These are phyloP conservation scores for Cygnus buccinator DNA, from an alignment of 2,113 vertebrate genomes.

Conservation along the genomic window DNA sequence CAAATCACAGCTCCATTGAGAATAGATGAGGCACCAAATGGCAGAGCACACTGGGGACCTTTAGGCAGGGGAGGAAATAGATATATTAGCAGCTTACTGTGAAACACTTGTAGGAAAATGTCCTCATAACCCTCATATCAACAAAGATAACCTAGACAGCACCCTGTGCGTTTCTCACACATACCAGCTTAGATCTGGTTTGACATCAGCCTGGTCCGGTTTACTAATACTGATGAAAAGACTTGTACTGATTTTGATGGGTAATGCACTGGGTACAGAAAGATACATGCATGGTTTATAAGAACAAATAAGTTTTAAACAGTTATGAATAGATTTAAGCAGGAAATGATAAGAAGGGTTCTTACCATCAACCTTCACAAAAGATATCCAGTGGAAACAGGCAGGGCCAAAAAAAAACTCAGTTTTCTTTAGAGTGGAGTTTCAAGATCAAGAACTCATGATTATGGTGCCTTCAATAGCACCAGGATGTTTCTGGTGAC, in stretches of 20 bases:
- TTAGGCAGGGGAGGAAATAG: not conserved
- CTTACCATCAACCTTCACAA: not conserved
- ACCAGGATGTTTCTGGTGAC: not conserved
- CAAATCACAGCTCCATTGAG: slow-evolving; percentile 82
- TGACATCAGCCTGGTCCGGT: not conserved
- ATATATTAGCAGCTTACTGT: not conserved
- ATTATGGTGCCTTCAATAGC: not conserved
- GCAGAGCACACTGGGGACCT: slow-evolving; percentile 81
- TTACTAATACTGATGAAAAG: not conserved
- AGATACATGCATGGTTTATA: not conserved
- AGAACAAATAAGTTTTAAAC: not conserved
- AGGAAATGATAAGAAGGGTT: slow-evolving; percentile 9
- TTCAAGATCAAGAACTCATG: not conserved
- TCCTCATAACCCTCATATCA: fast-evolving
- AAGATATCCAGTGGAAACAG: not conserved
- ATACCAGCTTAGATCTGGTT: not conserved
- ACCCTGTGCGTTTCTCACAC: not conserved
- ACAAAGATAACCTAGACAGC: not conserved
- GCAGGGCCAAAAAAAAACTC: not conserved
- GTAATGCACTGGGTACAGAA: not conserved
- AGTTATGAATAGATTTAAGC: not conserved
- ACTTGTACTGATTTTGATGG: not conserved
- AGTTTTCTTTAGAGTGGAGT: not conserved
- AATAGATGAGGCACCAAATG: slow-evolving; percentile 49
- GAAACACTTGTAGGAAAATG: not conserved